phyloP scores from a whole-genome alignment of 2,113 vertebrate species.

The Ctenodactylus gundi region DNA sequence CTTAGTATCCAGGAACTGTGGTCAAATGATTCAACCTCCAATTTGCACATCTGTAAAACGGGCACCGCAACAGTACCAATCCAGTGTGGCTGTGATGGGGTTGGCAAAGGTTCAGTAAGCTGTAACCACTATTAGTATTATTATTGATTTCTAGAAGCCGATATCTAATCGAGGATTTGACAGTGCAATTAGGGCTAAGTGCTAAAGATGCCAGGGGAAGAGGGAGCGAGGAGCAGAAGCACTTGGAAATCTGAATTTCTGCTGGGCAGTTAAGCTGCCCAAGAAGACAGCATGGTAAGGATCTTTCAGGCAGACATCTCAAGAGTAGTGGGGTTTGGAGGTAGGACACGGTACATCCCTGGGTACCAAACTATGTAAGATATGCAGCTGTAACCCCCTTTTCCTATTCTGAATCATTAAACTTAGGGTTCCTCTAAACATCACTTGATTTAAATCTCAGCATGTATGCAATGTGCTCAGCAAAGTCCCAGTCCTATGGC shows the following conservation, averaged over 20 bases:
- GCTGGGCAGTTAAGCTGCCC: slow-evolving; percentile 52
- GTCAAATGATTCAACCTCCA: neutral
- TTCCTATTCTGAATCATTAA: slow-evolving; percentile 28
- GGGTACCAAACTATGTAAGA: neutral
- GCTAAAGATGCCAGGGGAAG: neutral
- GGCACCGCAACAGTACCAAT: neutral
- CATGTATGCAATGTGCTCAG: neutral
- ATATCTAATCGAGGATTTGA: slow-evolving; percentile 62
- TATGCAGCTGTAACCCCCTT: neutral
- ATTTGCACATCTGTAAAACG: slow-evolving; percentile 38
- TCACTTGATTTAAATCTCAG: slow-evolving; percentile 39
- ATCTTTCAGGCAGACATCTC: slow-evolving; percentile 25
- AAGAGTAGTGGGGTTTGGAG: slow-evolving; percentile 32
- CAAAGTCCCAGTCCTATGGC: neutral
- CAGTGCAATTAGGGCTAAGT: neutral
- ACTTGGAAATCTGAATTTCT: slow-evolving; percentile 24
- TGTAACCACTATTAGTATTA: slow-evolving; percentile 48
- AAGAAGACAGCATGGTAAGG: slow-evolving; percentile 33
- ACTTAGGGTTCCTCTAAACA: neutral
- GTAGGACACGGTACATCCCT: slow-evolving; percentile 20
- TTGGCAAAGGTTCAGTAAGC: slow-evolving; percentile 55
- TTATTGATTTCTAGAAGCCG: slow-evolving; percentile 43
- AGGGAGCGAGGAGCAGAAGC: neutral
- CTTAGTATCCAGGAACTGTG: neutral
- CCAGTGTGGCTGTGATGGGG: neutral